Conservation (phyloP, 2,888 invertebrate genomes). For the Frankliniella fusca region DNA sequence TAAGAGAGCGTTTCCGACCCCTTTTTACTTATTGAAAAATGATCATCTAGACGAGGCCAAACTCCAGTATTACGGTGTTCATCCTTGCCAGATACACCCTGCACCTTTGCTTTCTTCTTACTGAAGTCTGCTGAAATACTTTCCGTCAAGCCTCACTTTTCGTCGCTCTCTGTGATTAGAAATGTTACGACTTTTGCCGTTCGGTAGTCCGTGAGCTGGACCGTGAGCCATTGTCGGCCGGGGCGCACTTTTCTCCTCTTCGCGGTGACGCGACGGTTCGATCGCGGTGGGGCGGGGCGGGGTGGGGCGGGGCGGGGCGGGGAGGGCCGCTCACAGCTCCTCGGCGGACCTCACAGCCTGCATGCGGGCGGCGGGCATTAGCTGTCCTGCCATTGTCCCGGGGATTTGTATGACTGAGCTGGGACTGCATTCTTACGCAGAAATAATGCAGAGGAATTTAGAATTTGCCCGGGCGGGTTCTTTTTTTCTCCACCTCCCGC, state of each 20-base stretch:
- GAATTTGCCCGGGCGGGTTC: neutral
- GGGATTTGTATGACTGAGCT: constrained; percentile 8
- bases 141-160: too few relatives aligned
- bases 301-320: neutral
- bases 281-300: neutral
- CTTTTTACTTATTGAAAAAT: too few relatives aligned
- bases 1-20: too few relatives aligned
- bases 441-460: constrained; percentile 12
- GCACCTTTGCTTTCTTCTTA: too few relatives aligned
- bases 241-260: neutral
- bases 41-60: too few relatives aligned
- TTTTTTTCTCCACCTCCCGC: neutral
- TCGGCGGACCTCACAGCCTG: neutral
- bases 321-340: neutral
- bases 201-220: too few relatives aligned
- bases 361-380: neutral
- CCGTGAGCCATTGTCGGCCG: neutral
- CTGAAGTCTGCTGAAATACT: too few relatives aligned
- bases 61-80: too few relatives aligned
- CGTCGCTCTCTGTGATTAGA: too few relatives aligned
- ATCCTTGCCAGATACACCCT: too few relatives aligned
- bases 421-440: neutral
- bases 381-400: neutral
- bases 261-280: neutral
- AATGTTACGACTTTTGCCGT: too few relatives aligned